These are phyloP conservation scores for Cartodere bifasciata DNA, from an alignment of 2,888 invertebrate species.

Conservation along the genomic window DNA sequence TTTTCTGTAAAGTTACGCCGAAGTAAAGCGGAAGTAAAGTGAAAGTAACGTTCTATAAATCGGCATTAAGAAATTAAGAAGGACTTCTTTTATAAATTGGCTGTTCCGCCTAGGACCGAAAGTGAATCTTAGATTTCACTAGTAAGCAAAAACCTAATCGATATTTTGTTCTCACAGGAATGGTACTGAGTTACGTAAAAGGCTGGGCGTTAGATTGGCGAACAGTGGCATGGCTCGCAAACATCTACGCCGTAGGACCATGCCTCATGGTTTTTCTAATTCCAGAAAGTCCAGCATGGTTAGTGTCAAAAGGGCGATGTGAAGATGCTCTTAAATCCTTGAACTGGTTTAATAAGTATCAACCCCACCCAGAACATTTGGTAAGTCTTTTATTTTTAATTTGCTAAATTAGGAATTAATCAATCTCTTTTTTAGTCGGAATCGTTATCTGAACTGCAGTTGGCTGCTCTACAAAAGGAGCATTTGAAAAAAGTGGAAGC, in stretches of 20 bases:
- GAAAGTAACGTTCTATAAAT: too few relatives aligned
- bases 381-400: conserved; percentile 20
- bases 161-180: conserved; percentile 35
- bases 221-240: conserved; percentile 41
- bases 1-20: too few relatives aligned
- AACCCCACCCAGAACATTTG: conserved; percentile 35
- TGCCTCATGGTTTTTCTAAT: conserved; percentile 38
- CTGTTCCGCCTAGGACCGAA: too few relatives aligned
- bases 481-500: conserved; percentile 36
- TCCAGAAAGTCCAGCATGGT: conserved; percentile 48
- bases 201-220: conserved; percentile 44
- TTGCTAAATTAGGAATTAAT: conserved; percentile 2
- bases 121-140: too few relatives aligned
- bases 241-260: conserved; percentile 40
- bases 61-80: too few relatives aligned
- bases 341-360: conserved; percentile 37
- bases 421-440: conserved; percentile 26
- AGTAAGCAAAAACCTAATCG: too few relatives aligned
- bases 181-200: conserved; percentile 43
- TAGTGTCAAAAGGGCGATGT: conserved; percentile 41
- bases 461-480: conserved; percentile 39
- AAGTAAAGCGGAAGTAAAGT: too few relatives aligned
- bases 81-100: too few relatives aligned
- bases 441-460: conserved; percentile 39
- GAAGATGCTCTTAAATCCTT: conserved; percentile 41